Base-by-base conservation (phyloP, 2,797 vertebrate species). In the Phylloscopus collybita region DNA sequence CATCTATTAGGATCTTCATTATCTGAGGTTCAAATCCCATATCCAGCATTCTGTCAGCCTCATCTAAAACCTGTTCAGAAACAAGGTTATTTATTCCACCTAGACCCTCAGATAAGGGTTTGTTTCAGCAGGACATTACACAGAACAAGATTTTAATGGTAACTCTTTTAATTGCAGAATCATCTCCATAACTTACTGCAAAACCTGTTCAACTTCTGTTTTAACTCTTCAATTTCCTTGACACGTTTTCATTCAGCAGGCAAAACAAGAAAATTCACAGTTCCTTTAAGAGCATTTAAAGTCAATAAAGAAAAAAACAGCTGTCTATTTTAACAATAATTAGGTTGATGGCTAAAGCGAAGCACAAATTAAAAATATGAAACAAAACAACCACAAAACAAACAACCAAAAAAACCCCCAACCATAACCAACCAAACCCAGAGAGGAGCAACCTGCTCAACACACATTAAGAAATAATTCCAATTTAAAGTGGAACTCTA, bases 21-120 rank as follows among this genome's bases (percentile, higher is more conserved):
- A 99, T 99, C 97, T 99, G 99, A 56, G 99, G 99, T 97, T 99
- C 99, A 97, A 99, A 99, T 72, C 99, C 99, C 99, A 99, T 99
- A 92, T 99, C 99, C 54, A 99, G 82, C 99, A 99, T 99, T 40
- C 98, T 98, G 92, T 99, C 99, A 36, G 99, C 99, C 97, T 99
- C 99, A 88, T 99, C 99, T 94, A 99, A 98, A 73, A 99, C 99
- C 99, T 99, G 83, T 18, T 70, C 75, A 82, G 80, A 87, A 79
- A 86, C 14, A 90, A 88, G 38, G 30, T 64, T 65, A 61, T 62
- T 78, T 67, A 62, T 13, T 42, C 13, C 10, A 6, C 18, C 59
- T n/a, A 40, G 38, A n/a, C 82, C 36, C 21, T 92, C 22, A 69
- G 21, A 13, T 5, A 78, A 61, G 5, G 38, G 12, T 27, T 86